Percentiles rank a stretch among this genome's conserved stretches.
phyloP scores from a whole-genome alignment of 2,113 vertebrate species.

The Malurus alboscapulatus region DNA sequence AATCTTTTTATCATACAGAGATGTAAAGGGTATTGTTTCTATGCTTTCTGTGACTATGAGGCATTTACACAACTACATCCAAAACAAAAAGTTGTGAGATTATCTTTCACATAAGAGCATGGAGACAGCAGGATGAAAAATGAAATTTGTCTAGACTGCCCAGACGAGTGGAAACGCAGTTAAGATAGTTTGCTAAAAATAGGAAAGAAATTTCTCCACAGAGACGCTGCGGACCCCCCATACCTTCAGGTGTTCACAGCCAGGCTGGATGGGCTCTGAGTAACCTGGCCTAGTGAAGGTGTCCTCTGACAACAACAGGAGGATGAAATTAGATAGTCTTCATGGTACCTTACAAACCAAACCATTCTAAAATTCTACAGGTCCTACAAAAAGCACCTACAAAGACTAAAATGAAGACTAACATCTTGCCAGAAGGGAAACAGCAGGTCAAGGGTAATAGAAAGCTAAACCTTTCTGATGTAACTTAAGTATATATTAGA shows the following conservation, averaged over 20 bases:
- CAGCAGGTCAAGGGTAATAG: background rate
- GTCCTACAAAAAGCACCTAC: background rate
- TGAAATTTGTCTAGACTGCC: background rate
- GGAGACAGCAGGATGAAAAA: background rate
- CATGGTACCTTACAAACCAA: background rate
- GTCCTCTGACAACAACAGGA: accelerated
- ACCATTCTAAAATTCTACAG: background rate
- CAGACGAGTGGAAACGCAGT: background rate
- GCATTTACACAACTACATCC: background rate
- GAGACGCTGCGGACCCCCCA: background rate
- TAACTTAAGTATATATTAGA: background rate
- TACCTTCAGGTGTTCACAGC: background rate
- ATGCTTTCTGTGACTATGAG: background rate
- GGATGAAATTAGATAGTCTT: background rate
- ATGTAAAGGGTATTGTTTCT: background rate
- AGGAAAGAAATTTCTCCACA: background rate
- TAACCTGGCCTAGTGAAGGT: background rate
- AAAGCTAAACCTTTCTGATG: background rate
- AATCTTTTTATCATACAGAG: background rate
- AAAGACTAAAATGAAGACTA: background rate
- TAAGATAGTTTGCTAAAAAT: background rate
- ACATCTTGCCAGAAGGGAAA: background rate
- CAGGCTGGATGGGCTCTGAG: background rate
- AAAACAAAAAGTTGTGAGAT: background rate
- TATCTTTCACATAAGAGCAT: background rate